Base-by-base conservation (phyloP, 2,888 invertebrate genomes). In the Hybos culiciformis region DNA sequence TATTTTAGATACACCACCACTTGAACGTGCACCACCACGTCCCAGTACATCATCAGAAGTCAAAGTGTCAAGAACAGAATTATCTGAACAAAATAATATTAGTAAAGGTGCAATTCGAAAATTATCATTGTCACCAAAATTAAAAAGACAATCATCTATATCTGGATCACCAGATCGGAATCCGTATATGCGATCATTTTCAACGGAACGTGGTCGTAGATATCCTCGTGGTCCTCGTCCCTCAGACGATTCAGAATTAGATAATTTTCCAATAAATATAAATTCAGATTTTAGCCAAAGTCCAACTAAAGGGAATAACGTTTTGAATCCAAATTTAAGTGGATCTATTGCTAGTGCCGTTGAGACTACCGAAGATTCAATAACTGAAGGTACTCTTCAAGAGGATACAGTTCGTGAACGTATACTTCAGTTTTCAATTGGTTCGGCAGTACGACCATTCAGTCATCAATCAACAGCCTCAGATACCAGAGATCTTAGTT, bases 1-100 rank as follows among this genome's bases (percentile, higher is more conserved):
- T 54, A 54, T 50, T 40, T 55, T 59, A 46, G 65, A 65, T 49
- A 63, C 62, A 33, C 65, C 64, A 47, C 64, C 65, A n/a, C 54
- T 52, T 34, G 64, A 65, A 43, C 56, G 57, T 44, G 64, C 64
- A 8, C 64, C 65, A 17, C 54, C 62, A 3, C 62, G 61, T 48
- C 64, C 65, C 37, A 60, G 59, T 43, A 41, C 39, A 40, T 43
- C 38, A 39, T 17, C 54, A 32, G 24, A 40, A 11, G 54, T 45
- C 43, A 50, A 50, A 49, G 45, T 52, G 39, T 50, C 51, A 37
- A n/a, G n/a, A n/a, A n/a, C n/a, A n/a, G n/a, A n/a, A n/a, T n/a
- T n/a, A n/a, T n/a, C n/a, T n/a, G n/a, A n/a, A n/a, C n/a, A n/a
- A n/a, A n/a, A n/a, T n/a, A 52, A 53, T 53, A 52, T 52, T 43